phyloP scores from a whole-genome alignment of 2,113 vertebrate genomes.

The Neotragus moschatus region DNA sequence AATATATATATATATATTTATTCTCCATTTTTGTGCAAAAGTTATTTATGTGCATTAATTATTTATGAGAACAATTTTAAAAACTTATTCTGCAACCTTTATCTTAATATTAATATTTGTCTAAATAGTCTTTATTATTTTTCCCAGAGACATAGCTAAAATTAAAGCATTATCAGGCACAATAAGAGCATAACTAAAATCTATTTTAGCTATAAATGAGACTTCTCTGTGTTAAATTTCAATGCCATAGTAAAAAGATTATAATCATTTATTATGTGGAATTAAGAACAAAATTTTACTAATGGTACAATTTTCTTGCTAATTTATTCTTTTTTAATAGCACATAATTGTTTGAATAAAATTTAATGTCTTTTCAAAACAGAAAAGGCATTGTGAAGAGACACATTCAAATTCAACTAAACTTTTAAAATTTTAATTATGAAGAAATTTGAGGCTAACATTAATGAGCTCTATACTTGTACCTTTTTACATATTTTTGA shows the following conservation, averaged over 20 bases:
- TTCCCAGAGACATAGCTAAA: constrained; percentile 52
- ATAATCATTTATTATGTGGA: constrained; percentile 71
- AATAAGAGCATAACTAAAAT: constrained; percentile 63
- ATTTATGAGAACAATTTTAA: not conserved
- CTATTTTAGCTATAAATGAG: constrained; percentile 70
- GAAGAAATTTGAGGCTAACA: constrained; percentile 10
- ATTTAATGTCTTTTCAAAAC: constrained; percentile 60
- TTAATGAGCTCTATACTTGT: not conserved
- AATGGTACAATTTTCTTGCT: constrained; percentile 79
- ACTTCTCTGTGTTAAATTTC: constrained; percentile 74
- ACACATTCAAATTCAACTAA: constrained; percentile 42
- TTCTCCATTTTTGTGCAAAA: not conserved
- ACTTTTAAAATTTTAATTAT: not conserved
- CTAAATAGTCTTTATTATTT: constrained; percentile 50
- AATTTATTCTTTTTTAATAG: constrained; percentile 80
- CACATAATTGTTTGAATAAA: constrained; percentile 78
- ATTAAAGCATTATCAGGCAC: constrained; percentile 40
- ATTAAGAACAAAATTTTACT: constrained; percentile 79
- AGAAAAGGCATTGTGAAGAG: constrained; percentile 68
- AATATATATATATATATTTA: not conserved
- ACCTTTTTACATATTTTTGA: not conserved
- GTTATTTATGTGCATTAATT: not conserved
- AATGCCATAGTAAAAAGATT: constrained; percentile 74
- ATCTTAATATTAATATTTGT: constrained; percentile 37
- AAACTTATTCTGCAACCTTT: not conserved